Conservation (phyloP, 2,888 invertebrate genomes). For the Drosophila pullipes region DNA sequence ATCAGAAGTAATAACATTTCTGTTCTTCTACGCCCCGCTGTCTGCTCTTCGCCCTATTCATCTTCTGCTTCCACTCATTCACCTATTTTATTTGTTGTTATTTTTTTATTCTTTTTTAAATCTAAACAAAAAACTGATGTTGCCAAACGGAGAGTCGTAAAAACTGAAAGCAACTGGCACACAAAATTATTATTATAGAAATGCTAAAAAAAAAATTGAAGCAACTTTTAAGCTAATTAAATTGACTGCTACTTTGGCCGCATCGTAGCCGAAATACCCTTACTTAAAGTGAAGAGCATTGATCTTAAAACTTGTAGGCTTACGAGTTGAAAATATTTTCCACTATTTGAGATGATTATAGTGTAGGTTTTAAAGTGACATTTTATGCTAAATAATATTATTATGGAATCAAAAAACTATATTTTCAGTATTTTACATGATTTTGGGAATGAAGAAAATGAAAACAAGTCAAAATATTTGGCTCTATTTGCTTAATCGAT, state of each 20-base stretch:
- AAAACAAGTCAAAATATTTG: background rate
- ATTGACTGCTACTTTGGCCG: background rate
- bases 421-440: background rate
- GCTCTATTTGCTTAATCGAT: background rate
- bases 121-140: conserved; percentile 56
- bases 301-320: no score
- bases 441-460: background rate
- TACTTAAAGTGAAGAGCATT: background rate
- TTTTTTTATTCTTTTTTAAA: conserved; percentile 10
- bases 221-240: conserved; percentile 1
- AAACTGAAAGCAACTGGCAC: conserved; percentile 28
- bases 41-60: background rate
- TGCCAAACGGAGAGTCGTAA: conserved; percentile 58
- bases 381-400: background rate
- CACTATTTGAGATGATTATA: background rate
- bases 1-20: conserved; percentile 22
- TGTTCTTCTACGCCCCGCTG: background rate
- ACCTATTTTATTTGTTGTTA: background rate
- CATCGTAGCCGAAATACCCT: background rate
- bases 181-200: background rate
- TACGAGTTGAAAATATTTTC: no score
- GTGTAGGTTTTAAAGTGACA: background rate
- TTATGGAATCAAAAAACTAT: background rate
- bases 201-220: background rate
- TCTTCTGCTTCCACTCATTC: background rate